phyloP scores from a whole-genome alignment of 2,113 vertebrate species.

The Daubentonia madagascariensis region DNA sequence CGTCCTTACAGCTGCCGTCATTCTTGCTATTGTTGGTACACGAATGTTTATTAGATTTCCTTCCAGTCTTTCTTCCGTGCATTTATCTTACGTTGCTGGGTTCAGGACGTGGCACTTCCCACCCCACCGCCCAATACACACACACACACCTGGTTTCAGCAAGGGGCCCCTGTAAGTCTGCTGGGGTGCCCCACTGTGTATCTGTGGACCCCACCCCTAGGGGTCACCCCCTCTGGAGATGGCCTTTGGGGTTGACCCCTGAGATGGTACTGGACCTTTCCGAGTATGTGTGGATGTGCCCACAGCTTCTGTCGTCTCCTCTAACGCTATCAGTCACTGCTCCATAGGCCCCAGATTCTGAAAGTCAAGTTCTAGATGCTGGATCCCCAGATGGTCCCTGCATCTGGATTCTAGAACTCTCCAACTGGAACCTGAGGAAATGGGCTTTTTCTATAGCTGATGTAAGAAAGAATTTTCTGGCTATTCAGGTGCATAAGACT shows the following conservation, averaged over 20 bases:
- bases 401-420: neutral
- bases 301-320: neutral
- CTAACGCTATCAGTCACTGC: neutral
- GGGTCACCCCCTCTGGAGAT: neutral
- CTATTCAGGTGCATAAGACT: neutral
- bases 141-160: neutral
- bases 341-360: neutral
- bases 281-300: neutral
- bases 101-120: neutral
- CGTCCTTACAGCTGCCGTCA: neutral
- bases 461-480: neutral
- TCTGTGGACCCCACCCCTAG: neutral
- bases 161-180: neutral
- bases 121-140: rapidly evolving
- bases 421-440: neutral
- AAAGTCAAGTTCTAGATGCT: neutral
- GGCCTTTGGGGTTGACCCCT: neutral
- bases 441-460: neutral
- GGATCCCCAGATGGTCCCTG: neutral
- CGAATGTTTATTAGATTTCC: conserved; percentile 10
- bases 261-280: neutral
- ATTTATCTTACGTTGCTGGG: neutral
- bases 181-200: neutral
- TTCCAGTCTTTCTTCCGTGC: neutral
- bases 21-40: neutral